phyloP scores from a whole-genome alignment of 2,113 vertebrate genomes.

The Nipponia nippon region DNA sequence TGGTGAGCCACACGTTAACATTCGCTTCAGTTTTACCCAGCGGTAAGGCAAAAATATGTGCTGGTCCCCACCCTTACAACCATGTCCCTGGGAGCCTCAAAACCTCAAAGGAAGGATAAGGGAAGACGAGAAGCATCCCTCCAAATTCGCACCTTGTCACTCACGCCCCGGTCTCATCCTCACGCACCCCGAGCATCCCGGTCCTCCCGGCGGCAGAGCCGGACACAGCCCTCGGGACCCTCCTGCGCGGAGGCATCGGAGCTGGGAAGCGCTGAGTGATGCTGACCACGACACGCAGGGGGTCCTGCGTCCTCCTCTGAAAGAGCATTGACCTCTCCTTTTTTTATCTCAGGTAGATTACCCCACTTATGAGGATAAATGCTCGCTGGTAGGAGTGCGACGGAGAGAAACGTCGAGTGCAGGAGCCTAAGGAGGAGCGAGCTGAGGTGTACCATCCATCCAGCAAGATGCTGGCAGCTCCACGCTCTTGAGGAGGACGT shows the following conservation, averaged over 20 bases:
- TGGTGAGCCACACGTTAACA: neutral
- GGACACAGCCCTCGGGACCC: neutral
- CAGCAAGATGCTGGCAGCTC: neutral
- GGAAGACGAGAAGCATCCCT: neutral
- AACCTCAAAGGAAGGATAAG: neutral
- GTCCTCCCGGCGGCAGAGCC: rapidly evolving
- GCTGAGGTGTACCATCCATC: neutral
- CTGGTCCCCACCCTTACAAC: too few species aligned
- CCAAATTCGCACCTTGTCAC: neutral
- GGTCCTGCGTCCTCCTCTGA: neutral
- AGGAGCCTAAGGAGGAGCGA: neutral
- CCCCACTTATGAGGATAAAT: neutral
- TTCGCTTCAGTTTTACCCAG: neutral
- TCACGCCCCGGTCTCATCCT: neutral
- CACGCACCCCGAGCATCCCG: neutral
- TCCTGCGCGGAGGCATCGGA: rapidly evolving
- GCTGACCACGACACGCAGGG: rapidly evolving
- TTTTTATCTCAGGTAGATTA: neutral
- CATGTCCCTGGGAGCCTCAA: neutral
- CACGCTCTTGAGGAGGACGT: rapidly evolving
- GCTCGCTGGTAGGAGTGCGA: rapidly evolving
- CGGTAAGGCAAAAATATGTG: neutral
- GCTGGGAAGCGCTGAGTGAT: rapidly evolving
- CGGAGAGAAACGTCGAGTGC: neutral
- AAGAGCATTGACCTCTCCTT: neutral